Evolutionary conservation across 2,888 invertebrate species (phyloP).

Genomic region (Macaria liturata): DNA sequence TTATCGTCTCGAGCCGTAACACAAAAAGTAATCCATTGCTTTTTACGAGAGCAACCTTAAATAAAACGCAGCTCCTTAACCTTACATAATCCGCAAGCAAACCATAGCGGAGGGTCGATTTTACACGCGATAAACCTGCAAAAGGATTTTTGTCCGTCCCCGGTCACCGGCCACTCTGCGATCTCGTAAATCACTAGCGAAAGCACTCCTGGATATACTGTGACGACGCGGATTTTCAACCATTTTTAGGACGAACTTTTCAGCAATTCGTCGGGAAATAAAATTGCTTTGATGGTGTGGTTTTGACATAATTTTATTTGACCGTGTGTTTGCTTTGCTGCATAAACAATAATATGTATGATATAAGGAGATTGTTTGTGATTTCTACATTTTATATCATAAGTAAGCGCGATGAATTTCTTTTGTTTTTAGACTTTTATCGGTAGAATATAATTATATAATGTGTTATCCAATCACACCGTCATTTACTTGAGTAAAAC

Average conservation of each 20-base stretch:
- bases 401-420: no score
- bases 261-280: conserved; percentile 1
- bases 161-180: conserved; percentile 39
- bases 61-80: conserved; percentile 50
- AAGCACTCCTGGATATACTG: conserved; percentile 18
- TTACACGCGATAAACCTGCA: conserved; percentile 65
- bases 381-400: no score
- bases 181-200: conserved; percentile 34
- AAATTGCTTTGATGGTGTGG: not conserved
- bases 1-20: conserved; percentile 24
- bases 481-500: no score
- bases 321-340: no score
- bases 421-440: no score
- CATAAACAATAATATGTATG: no score
- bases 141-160: conserved; percentile 55
- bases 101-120: conserved; percentile 57
- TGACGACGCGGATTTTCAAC: conserved; percentile 9
- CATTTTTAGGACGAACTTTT: conserved; percentile 5
- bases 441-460: no score
- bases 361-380: no score
- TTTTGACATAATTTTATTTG: no score
- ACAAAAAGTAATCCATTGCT: conserved; percentile 37
- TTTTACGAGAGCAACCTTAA: conserved; percentile 43
- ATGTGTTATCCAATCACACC: no score
- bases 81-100: conserved; percentile 58